Evolutionary conservation across 2,797 vertebrate species (phyloP), one percentile per base, ranked within the genome.

Genomic region (Acanthurus lineatus): DNA sequence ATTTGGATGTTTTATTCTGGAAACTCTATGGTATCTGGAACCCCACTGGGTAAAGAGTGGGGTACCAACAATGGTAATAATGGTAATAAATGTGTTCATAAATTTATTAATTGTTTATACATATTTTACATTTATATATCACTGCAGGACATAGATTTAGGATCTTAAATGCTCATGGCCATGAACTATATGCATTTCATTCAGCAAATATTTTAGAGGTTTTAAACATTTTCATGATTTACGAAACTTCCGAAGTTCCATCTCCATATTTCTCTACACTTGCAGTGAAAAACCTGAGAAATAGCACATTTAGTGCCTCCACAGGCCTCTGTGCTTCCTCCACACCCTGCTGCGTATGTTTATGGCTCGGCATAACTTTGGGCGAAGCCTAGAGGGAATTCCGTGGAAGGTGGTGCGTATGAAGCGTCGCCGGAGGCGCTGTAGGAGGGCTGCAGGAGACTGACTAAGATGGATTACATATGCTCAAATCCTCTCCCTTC

Each of bases 351-450:
- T 79, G 87, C 82, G 81, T 32, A 82, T 79, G 79, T 91, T 86
- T 82, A 76, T 61, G 78, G 76, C 76, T 87, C 54, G 70, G 86
- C 82, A 89, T 85, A 77, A 88, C 89, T 89, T 84, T 84, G 79
- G 88, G 91, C 76, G 12, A 91, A 53, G 77, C 90, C 92, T 84
- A 16, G 45, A 89, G 90, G 90, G 88, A 89, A 88, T 85, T 84
- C 45, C 66, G 74, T 47, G 49, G 59, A 76, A 71, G 77, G 66
- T 49, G 70, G 64, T 59, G 66, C 42, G 56, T 85, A 44, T 72
- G 82, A 89, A 85, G 80, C 70, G 49, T 81, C 6, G 70, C 91
- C 76, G 82, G 1, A 68, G 84, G 91, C 78, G 61, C 72, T 56
- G 81, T 74, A 38, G 72, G 83, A 86, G 83, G 77, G 73, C 67